Evolutionary conservation across 2,888 invertebrate species (phyloP).

Genomic region (Ephialtes manifestator): DNA sequence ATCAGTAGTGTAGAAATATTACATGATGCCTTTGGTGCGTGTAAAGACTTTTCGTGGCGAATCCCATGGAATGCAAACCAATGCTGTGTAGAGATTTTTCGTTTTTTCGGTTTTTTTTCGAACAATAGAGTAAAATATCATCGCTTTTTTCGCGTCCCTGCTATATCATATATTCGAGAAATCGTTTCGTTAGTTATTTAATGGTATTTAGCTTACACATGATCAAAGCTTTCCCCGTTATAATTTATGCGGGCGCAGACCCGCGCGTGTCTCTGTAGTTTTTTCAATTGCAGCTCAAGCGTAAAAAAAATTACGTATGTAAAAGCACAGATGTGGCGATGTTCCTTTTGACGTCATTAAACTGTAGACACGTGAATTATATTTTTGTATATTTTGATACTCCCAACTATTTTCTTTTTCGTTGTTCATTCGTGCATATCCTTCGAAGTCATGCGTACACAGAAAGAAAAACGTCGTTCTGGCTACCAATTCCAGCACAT

Average conservation of each 20-base stretch:
- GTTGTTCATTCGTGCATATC: not conserved
- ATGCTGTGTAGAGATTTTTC: too few relatives aligned
- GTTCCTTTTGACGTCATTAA: constrained; percentile 6
- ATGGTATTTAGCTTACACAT: not conserved
- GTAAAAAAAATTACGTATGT: not conserved
- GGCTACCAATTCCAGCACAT: too few relatives aligned
- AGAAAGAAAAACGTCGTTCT: too few relatives aligned
- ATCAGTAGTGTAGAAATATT: too few relatives aligned
- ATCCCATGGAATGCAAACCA: too few relatives aligned
- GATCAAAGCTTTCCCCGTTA: not conserved
- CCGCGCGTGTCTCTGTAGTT: not conserved
- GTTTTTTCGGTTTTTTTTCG: too few relatives aligned
- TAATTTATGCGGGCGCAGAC: not conserved
- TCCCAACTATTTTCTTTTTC: not conserved
- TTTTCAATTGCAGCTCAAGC: not conserved
- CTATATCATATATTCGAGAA: not conserved
- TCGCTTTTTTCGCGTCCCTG: not conserved
- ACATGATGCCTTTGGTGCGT: too few relatives aligned
- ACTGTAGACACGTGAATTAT: not conserved
- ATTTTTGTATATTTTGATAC: not conserved
- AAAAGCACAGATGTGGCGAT: constrained; percentile 4
- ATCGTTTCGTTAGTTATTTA: not conserved
- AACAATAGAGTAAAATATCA: too few relatives aligned
- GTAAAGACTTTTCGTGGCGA: too few relatives aligned
- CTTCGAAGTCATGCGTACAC: not conserved